Conservation (phyloP, 2,888 invertebrate genomes). For the Drosophila merina region DNA sequence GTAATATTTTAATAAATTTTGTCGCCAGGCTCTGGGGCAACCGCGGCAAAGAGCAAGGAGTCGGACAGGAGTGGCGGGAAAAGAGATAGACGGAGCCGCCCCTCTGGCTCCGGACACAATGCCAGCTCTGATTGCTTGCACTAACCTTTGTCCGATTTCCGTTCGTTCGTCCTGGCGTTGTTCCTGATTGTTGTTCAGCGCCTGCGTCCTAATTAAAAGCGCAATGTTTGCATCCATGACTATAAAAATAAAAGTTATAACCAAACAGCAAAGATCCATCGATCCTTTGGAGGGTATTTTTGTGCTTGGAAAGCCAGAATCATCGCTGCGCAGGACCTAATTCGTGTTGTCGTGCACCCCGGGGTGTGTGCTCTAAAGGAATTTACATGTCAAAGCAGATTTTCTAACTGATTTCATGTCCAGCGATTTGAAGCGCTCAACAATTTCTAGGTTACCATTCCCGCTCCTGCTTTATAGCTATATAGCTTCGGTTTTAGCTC, state of each 20-base stretch:
- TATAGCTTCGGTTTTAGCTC: not conserved
- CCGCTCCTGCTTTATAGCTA: conserved; percentile 19
- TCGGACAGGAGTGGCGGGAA: conserved; percentile 5
- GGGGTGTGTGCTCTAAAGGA: conserved; percentile 21
- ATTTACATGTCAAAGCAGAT: conserved; percentile 78
- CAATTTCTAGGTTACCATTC: conserved; percentile 58
- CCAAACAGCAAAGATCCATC: too few species aligned
- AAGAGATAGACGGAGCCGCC: not conserved
- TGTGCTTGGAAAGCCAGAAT: conserved; percentile 5
- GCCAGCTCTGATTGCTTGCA: conserved; percentile 37
- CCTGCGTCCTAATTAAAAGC: conserved; percentile 43
- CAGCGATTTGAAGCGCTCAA: conserved; percentile 44
- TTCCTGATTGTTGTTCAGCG: conserved; percentile 22
- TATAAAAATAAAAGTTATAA: too few species aligned
- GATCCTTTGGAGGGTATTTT: too few species aligned
- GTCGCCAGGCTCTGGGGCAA: conserved; percentile 51
- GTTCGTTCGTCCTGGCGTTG: conserved; percentile 1
- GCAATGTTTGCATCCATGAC: not conserved
- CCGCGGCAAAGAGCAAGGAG: conserved; percentile 22
- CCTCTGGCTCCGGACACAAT: conserved; percentile 12
- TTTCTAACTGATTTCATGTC: conserved; percentile 78
- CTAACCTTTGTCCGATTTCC: conserved; percentile 53
- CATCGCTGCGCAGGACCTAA: conserved; percentile 34
- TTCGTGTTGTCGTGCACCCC: conserved; percentile 26
- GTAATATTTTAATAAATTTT: conserved; percentile 80